Base-by-base conservation (phyloP, 2,888 invertebrate species). In the Furcula furcula region DNA sequence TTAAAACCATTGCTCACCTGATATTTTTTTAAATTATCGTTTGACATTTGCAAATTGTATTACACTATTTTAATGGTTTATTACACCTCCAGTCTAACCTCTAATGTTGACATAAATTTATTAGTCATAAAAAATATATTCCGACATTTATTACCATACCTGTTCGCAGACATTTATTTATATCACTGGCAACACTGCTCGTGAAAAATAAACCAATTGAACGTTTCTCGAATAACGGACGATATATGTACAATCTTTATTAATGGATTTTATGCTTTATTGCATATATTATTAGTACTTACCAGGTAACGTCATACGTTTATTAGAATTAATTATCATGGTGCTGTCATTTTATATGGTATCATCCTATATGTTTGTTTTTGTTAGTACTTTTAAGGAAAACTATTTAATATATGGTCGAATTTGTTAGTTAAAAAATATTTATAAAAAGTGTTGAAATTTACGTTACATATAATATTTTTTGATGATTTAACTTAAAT, bases 201-300 rank as follows among this genome's bases (percentile, higher is more conserved):
- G 28, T 28, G 19, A 37, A 29, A 38, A 48, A 57, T 53, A 42
- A 40, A 42, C 36, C 42, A 57, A 54, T 57, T 57, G 42, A 38
- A 41, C 29, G 25, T 29, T 13, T 12, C 4, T 23, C 23, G 12
- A 23, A 33, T 13, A 54, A 31, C 28, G 6, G 37, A 58, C n/a
- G n/a, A n/a, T n/a, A 55, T 45, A 41, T 47, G 36, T 36, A 42
- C 41, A 50, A 47, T 36, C 34, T 58, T 26, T 27, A 7, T 12
- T n/a, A 19, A 36, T 32, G 31, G 16, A 22, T 38, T 1, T 22
- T 11, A 16, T 40, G 19, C 13, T 9, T 14, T 34, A 34, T 40
- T 44, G 43, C 29, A 30, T 48, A 39, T 36, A 34, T 54, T 48
- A 27, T 27, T 27, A 27, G 23, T 23, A 11, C 1, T 12, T 23